Conservation (phyloP, 2,797 vertebrate species). For the Apogon talboti region DNA sequence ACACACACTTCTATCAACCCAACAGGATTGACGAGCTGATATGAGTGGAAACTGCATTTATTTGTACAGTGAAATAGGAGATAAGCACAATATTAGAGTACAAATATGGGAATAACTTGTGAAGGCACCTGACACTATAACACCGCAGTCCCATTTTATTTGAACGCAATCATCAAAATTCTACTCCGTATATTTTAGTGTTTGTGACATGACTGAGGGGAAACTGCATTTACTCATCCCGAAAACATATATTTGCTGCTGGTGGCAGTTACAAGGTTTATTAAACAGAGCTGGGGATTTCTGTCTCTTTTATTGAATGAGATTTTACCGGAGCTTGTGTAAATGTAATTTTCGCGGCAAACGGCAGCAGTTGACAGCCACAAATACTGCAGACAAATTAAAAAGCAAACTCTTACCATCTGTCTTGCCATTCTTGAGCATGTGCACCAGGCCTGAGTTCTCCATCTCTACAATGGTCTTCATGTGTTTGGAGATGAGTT, state of each 20-base stretch:
- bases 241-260: background rate
- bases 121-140: background rate
- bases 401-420: conserved; percentile 84
- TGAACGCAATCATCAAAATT: conserved; percentile 20
- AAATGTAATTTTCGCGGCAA: background rate
- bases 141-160: background rate
- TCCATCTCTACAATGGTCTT: conserved; percentile 99
- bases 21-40: no score
- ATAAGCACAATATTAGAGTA: conserved; percentile 1
- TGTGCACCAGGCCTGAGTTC: conserved; percentile 96
- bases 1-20: background rate
- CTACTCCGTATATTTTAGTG: background rate
- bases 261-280: conserved; percentile 9
- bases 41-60: background rate
- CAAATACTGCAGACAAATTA: background rate
- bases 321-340: background rate
- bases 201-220: conserved; percentile 13
- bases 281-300: background rate
- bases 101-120: conserved; percentile 10
- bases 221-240: conserved; percentile 6
- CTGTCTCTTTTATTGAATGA: background rate
- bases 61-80: background rate
- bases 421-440: conserved; percentile 97
- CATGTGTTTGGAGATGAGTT: conserved; percentile 98
- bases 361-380: background rate